These are phyloP conservation scores for Laodelphax striatellus DNA, from an alignment of 1,140 invertebrate genomes.

Conservation along the genomic window DNA sequence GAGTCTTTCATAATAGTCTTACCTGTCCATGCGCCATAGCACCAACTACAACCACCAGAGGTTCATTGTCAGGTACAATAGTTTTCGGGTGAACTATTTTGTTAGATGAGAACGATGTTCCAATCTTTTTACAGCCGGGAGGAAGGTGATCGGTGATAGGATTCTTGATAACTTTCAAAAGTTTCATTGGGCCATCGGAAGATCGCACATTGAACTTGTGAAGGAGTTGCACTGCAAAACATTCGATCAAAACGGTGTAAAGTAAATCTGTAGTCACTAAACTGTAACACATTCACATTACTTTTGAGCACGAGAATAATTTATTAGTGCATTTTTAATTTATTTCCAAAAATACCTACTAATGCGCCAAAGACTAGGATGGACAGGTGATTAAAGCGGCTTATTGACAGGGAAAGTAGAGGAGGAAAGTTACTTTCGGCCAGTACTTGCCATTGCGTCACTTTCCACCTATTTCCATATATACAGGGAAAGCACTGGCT, in stretches of 20 bases:
- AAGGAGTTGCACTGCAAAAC: slow-evolving; percentile 79
- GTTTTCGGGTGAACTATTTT: slow-evolving; percentile 64
- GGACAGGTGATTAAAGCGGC: too few species aligned
- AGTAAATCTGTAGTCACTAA: background rate
- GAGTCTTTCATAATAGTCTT: slow-evolving; percentile 13
- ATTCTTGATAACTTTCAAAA: slow-evolving; percentile 97
- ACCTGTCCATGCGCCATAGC: slow-evolving; percentile 95
- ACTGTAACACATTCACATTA: too few species aligned
- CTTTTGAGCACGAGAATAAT: too few species aligned
- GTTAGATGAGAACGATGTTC: slow-evolving; percentile 80
- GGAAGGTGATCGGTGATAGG: slow-evolving; percentile 91
- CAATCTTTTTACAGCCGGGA: slow-evolving; percentile 84
- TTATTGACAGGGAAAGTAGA: too few species aligned
- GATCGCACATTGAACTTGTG: slow-evolving; percentile 90
- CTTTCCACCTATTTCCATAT: too few species aligned
- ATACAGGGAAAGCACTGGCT: too few species aligned
- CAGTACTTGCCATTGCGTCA: too few species aligned
- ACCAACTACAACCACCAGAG: slow-evolving; percentile 84
- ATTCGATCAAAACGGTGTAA: slow-evolving; percentile 1
- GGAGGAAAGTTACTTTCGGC: too few species aligned
- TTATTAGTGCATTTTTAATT: too few species aligned
- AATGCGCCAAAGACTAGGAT: too few species aligned
- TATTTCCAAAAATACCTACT: too few species aligned
- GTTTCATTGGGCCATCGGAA: slow-evolving; percentile 75
- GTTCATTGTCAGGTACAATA: slow-evolving; percentile 67